These are phyloP conservation scores for Taphrorychus bicolor DNA, from an alignment of 2,888 invertebrate species.

Conservation along the genomic window DNA sequence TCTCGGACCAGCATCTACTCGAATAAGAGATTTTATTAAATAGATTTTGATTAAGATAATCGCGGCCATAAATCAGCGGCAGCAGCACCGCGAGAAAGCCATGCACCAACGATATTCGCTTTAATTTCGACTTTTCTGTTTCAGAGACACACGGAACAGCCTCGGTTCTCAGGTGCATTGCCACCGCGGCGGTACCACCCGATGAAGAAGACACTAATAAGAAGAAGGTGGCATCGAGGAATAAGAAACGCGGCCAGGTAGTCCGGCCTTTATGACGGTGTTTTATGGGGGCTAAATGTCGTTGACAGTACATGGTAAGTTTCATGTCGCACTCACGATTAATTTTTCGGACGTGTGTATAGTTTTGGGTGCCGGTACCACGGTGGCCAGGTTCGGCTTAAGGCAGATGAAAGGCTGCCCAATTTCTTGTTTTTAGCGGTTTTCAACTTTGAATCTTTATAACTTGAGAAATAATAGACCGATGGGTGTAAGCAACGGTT, in stretches of 20 bases:
- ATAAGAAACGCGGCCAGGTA: too few relatives aligned
- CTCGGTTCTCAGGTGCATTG: too few relatives aligned
- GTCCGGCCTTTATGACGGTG: background rate
- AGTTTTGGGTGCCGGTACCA: background rate
- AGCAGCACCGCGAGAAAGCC: background rate
- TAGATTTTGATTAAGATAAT: constrained; percentile 33
- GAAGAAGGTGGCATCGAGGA: too few relatives aligned
- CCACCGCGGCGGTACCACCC: too few relatives aligned
- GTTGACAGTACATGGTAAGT: background rate
- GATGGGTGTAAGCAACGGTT: too few relatives aligned
- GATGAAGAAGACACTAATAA: background rate
- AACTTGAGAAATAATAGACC: too few relatives aligned
- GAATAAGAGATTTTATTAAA: constrained; percentile 32
- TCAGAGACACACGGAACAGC: background rate
- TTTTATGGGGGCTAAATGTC: background rate
- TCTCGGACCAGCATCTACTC: constrained; percentile 10
- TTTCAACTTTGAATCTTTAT: too few relatives aligned
- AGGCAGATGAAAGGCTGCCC: too few relatives aligned
- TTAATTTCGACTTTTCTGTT: background rate
- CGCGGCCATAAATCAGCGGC: constrained; percentile 22
- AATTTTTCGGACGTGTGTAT: background rate
- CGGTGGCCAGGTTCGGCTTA: too few relatives aligned
- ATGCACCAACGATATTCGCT: background rate
- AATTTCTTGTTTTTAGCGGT: too few relatives aligned
- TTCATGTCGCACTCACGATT: background rate